phyloP scores from a whole-genome alignment of 23 tunicate species.

The Clavelina lepadiformis region DNA sequence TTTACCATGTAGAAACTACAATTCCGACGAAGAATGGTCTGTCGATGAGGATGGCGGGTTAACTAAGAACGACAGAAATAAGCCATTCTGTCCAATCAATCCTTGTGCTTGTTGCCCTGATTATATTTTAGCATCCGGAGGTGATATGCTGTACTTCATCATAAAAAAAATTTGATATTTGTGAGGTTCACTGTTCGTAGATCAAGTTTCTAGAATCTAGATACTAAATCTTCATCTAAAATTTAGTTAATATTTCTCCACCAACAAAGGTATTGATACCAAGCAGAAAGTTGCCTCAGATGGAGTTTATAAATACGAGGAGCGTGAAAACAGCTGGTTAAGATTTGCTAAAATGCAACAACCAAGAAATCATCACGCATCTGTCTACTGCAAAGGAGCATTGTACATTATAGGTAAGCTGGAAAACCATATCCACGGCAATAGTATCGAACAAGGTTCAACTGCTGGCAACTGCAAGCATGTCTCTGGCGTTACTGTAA shows the following conservation, averaged over 20 bases:
- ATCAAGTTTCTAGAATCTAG: too few relatives aligned
- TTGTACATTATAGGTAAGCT: constrained; percentile 57
- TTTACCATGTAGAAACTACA: constrained; percentile 26
- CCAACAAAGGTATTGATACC: constrained; percentile 91
- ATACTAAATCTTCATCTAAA: too few relatives aligned
- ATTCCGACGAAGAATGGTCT: constrained; percentile 67
- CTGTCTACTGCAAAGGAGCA: constrained; percentile 82
- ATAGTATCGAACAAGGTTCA: too few relatives aligned
- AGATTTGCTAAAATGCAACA: constrained; percentile 76
- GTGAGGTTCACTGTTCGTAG: too few relatives aligned
- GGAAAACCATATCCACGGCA: background rate
- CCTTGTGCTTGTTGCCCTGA: constrained; percentile 81
- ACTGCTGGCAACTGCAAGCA: too few relatives aligned
- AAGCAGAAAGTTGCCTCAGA: constrained; percentile 58
- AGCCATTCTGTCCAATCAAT: constrained; percentile 48
- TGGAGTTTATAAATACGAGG: constrained; percentile 80
- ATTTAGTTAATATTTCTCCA: too few relatives aligned
- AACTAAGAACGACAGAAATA: constrained; percentile 20
- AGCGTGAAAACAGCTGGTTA: constrained; percentile 64
- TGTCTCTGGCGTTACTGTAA: too few relatives aligned
- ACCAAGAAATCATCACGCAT: constrained; percentile 82
- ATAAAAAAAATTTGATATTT: too few relatives aligned
- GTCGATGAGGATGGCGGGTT: constrained; percentile 31
- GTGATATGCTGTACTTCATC: too few relatives aligned
- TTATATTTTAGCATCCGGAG: constrained; percentile 87